Evolutionary conservation across 2,888 invertebrate species (phyloP).

Genomic region (Diarsia dahlii): DNA sequence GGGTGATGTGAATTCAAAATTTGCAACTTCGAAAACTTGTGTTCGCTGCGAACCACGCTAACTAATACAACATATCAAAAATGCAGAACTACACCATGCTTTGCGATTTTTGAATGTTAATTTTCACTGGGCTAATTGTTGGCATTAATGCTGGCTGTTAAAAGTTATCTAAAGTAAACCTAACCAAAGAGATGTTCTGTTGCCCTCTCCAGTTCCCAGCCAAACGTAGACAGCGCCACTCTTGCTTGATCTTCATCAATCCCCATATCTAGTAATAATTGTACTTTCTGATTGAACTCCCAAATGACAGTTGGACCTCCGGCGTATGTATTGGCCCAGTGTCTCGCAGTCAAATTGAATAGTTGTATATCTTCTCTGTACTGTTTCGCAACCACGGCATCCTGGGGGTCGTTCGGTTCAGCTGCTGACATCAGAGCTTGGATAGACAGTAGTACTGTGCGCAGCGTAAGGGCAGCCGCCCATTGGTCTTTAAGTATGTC

Average conservation of each 20-base stretch:
- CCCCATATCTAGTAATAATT: slow-evolving; percentile 98
- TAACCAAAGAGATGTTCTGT: slow-evolving; percentile 93
- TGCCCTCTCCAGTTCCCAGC: slow-evolving; percentile 98
- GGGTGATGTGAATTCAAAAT: no score
- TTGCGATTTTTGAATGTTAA: no score
- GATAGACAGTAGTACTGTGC: slow-evolving; percentile 98
- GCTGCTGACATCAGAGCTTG: slow-evolving; percentile 98
- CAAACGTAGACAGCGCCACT: slow-evolving; percentile 97
- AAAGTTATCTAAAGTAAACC: slow-evolving; percentile 52
- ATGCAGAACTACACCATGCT: no score
- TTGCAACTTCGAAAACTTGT: no score
- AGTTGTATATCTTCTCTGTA: slow-evolving; percentile 97
- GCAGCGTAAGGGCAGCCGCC: slow-evolving; percentile 99
- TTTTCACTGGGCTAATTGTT: slow-evolving; percentile 13
- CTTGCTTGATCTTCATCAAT: slow-evolving; percentile 97
- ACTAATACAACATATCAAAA: no score
- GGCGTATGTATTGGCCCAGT: slow-evolving; percentile 99
- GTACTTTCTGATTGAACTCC: slow-evolving; percentile 97
- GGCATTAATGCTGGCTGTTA: slow-evolving; percentile 49
- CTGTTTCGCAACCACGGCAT: slow-evolving; percentile 99
- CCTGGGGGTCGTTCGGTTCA: slow-evolving; percentile 98
- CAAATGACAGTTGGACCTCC: slow-evolving; percentile 91
- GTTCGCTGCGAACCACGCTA: no score
- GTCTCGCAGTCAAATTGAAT: slow-evolving; percentile 97
- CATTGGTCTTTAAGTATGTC: slow-evolving; percentile 99